A percentile compares a stretch with the other conserved stretches of the same genome.
Evolutionary conservation across 2,888 invertebrate genomes (phyloP).

Genomic region (Lagria hirta): DNA sequence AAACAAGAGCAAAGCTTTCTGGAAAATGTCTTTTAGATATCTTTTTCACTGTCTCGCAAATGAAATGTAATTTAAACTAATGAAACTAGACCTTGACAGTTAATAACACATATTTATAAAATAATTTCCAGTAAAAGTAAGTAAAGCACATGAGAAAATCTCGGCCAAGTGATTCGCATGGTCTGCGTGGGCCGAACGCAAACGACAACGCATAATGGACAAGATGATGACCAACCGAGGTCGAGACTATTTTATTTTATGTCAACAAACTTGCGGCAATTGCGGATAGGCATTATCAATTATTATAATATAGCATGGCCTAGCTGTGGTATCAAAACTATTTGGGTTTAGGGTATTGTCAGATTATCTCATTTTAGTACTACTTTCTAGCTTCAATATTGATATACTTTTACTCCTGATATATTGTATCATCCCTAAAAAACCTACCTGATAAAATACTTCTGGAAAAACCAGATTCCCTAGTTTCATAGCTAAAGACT

Average conservation of each 20-base stretch:
- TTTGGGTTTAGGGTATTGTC: too few relatives aligned
- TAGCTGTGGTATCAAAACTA: too few relatives aligned
- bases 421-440: too few relatives aligned
- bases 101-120: slow-evolving; percentile 48
- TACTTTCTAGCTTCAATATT: too few relatives aligned
- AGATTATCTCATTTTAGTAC: too few relatives aligned
- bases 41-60: slow-evolving; percentile 32
- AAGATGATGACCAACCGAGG: slow-evolving; percentile 33
- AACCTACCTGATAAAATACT: too few relatives aligned
- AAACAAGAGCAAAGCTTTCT: slow-evolving; percentile 17
- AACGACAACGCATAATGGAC: slow-evolving; percentile 31
- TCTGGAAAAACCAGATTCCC: too few relatives aligned
- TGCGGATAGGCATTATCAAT: too few relatives aligned
- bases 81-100: slow-evolving; percentile 40
- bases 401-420: too few relatives aligned
- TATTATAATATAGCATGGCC: too few relatives aligned
- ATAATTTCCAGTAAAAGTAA: slow-evolving; percentile 46
- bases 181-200: slow-evolving; percentile 47
- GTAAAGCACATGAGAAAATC: slow-evolving; percentile 52
- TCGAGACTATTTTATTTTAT: slow-evolving; percentile 31
- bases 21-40: slow-evolving; percentile 11
- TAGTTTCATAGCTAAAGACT: too few relatives aligned
- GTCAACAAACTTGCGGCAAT: slow-evolving; percentile 30
- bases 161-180: slow-evolving; percentile 52
- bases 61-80: slow-evolving; percentile 41